Evolutionary conservation across 2,113 vertebrate genomes (phyloP), one percentile per base, ranked within the genome.

Genomic region (Nesoenas mayeri): DNA sequence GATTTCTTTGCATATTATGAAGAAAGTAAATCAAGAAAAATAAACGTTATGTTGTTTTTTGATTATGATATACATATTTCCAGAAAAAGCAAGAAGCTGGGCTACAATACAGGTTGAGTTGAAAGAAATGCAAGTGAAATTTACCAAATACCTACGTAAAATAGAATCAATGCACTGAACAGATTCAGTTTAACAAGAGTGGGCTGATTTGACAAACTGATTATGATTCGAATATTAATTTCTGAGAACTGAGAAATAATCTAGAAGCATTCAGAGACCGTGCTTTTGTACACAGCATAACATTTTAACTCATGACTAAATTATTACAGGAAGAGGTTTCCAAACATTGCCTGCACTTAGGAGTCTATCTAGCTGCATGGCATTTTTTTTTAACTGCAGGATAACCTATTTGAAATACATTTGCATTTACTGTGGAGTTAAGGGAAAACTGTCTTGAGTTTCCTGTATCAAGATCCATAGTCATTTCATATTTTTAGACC

Each of bases 101-200:
- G 69, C 83, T 92, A 8, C 60, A 90, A 92, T 96, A 95, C 69
- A 91, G 89, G 91, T 86, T 66, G 92, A 95, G 93, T 93, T 91
- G 96, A 96, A 95, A 96, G 92, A 93, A 96, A 93, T 92, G 77
- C 83, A 93, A 97, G 83, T 71, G 79, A 83, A 88, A 88, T 86
- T 89, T 93, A 95, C 64, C 69, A 73, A 96, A 94, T 94, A 93
- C 85, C 94, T 95, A 93, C 13, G 32, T 91, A 96, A 93, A 92
- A 93, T 94, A 92, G 85, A 96, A 94, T 92, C 93, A 95, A 93
- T 94, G 79, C 77, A 92, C 28, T 60, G 57, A 91, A 90, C 82
- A 93, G 79, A 93, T 96, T 95, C 85, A 84, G 61, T 93, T 96
- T 91, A 95, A 81, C 88, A 93, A 72, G 95, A 94, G 87, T 95